A percentile compares a stretch with the other conserved stretches of the same genome.
phyloP scores from a whole-genome alignment of 2,797 vertebrate species.

The Thripadectes ignobilis region DNA sequence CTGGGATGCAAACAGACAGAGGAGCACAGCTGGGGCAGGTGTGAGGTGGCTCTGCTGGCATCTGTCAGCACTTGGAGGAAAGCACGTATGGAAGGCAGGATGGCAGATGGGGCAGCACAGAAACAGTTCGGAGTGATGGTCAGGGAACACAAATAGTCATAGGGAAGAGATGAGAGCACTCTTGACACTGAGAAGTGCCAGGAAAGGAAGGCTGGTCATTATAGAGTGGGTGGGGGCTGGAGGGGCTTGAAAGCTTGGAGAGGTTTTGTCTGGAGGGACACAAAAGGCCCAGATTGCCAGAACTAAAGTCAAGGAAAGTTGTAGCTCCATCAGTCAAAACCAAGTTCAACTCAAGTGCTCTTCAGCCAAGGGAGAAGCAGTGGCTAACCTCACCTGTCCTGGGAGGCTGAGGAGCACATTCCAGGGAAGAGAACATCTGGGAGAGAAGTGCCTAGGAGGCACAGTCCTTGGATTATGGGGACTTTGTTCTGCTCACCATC shows the following conservation, averaged over 20 bases:
- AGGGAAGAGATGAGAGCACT: background rate
- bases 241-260: background rate
- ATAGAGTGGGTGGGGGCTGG: background rate
- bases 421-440: background rate
- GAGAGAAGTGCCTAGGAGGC: background rate
- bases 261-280: background rate
- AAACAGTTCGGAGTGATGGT: background rate
- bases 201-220: background rate
- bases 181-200: background rate
- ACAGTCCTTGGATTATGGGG: background rate
- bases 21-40: fast-evolving
- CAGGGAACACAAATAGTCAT: background rate
- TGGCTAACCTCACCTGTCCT: background rate
- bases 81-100: background rate
- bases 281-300: background rate
- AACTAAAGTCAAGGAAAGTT: background rate
- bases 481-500: background rate
- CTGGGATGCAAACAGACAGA: background rate
- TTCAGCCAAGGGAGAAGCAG: background rate
- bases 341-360: background rate
- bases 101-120: background rate
- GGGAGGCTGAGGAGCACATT: background rate
- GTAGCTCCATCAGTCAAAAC: background rate
- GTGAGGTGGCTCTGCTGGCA: background rate
- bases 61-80: background rate